Evolutionary conservation across 2,113 vertebrate species (phyloP).

Genomic region (Gambusia holbrooki): DNA sequence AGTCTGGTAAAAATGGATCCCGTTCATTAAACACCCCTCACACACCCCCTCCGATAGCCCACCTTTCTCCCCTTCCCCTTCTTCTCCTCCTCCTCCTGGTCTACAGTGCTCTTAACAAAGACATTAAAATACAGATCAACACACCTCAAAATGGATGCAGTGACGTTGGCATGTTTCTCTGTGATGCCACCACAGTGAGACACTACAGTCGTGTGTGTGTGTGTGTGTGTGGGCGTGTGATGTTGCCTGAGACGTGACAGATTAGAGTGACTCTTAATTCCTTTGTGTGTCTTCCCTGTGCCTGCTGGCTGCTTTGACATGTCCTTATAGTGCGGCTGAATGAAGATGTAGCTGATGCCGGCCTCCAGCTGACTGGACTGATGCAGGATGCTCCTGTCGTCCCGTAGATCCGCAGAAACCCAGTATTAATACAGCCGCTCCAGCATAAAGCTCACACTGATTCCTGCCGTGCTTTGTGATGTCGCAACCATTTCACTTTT

Average conservation of each 20-base stretch:
- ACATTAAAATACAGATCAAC: slow-evolving; percentile 20
- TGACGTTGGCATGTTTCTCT: not conserved
- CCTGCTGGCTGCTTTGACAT: not conserved
- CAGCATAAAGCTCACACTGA: no score
- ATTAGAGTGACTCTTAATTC: not conserved
- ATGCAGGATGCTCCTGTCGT: not conserved
- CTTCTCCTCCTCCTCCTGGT: slow-evolving; percentile 6
- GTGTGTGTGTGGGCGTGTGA: not conserved
- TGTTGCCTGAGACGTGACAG: not conserved
- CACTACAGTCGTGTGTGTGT: not conserved
- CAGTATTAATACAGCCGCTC: no score
- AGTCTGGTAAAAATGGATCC: slow-evolving; percentile 61
- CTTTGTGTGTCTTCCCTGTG: not conserved
- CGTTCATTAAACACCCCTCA: slow-evolving; percentile 50
- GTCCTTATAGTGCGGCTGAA: not conserved
- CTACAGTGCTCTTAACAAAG: slow-evolving; percentile 65
- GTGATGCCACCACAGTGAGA: not conserved
- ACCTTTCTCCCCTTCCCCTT: slow-evolving; percentile 5
- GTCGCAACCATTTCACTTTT: no score
- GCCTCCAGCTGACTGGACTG: not conserved
- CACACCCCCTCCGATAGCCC: slow-evolving; percentile 4
- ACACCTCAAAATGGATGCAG: slow-evolving; percentile 52
- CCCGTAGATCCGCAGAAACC: no score
- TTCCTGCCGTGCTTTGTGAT: no score
- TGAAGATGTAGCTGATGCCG: not conserved